A percentile compares a stretch with the other conserved stretches of the same genome.
Conservation (phyloP, 2,113 vertebrate genomes). For the Pteronura brasiliensis region DNA sequence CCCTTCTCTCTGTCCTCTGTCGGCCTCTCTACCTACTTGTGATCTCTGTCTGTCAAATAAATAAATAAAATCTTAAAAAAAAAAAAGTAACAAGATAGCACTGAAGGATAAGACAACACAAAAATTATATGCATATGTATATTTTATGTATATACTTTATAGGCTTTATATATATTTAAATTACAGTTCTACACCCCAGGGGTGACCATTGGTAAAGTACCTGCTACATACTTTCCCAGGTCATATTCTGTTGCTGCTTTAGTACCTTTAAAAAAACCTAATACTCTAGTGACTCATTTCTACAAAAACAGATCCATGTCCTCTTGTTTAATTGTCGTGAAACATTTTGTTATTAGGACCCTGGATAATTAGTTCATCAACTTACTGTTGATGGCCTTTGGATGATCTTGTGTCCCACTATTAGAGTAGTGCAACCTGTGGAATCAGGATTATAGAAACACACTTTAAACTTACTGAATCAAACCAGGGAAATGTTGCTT, state of each 20-base stretch:
- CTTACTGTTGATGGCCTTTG: not conserved
- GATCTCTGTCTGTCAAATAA: too few species aligned
- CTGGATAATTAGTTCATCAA: not conserved
- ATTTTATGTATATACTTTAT: too few species aligned
- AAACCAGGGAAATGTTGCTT: not conserved
- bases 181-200: not conserved
- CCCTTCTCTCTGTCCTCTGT: too few species aligned
- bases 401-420: not conserved
- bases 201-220: not conserved
- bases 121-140: not conserved
- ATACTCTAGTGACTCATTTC: not conserved
- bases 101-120: not conserved
- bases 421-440: not conserved
- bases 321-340: not conserved
- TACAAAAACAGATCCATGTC: not conserved
- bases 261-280: not conserved
- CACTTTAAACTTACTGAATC: not conserved
- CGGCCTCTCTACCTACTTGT: too few species aligned
- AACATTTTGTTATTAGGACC: not conserved
- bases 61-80: not conserved
- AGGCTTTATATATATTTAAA: not conserved
- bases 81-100: not conserved
- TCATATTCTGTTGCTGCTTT: not conserved
- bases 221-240: not conserved
- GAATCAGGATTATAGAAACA: not conserved